A percentile compares a stretch with the other conserved stretches of the same genome.
Conservation (phyloP, 2,113 vertebrate genomes). For the Hylia prasina region DNA sequence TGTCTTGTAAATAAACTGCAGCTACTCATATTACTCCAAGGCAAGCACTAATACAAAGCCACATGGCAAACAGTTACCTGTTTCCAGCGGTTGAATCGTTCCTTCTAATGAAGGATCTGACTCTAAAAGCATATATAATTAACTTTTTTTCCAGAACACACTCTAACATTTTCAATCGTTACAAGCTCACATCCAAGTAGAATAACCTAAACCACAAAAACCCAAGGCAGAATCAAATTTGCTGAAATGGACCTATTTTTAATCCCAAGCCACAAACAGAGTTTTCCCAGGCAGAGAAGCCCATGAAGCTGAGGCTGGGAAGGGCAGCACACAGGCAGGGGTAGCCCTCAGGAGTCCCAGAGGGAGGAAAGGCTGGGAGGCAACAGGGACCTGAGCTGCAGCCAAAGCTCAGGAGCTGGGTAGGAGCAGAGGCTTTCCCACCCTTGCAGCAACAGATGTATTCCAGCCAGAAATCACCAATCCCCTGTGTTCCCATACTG, state of each 20-base stretch:
- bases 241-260: neutral
- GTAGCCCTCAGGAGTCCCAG: neutral
- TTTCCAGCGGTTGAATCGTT: neutral
- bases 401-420: neutral
- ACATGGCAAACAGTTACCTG: constrained; percentile 23
- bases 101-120: constrained; percentile 30
- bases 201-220: constrained; percentile 5
- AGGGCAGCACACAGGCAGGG: neutral
- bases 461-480: neutral
- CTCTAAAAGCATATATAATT: neutral
- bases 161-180: neutral
- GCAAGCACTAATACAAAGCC: neutral
- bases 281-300: neutral
- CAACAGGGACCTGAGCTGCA: neutral
- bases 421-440: neutral
- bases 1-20: neutral
- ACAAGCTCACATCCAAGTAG: neutral
- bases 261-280: neutral
- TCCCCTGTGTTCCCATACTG: neutral
- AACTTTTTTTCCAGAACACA: neutral
- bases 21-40: neutral
- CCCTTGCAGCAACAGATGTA: neutral
- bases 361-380: neutral
- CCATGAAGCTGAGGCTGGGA: neutral
- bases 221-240: neutral